phyloP scores from a whole-genome alignment of 2,113 vertebrate species.

The Helogale parvula region DNA sequence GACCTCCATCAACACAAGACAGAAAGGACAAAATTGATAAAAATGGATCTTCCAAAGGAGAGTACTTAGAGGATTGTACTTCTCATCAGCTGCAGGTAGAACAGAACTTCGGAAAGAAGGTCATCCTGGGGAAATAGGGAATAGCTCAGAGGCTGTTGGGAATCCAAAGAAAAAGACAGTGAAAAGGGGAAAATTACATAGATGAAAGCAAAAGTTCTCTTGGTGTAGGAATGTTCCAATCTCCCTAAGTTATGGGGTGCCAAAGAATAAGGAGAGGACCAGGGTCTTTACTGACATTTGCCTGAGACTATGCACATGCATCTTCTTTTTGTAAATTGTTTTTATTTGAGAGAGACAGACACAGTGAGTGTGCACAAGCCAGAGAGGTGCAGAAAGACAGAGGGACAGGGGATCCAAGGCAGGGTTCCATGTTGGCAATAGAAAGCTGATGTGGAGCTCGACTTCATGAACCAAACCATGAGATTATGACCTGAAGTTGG shows the following conservation, averaged over 20 bases:
- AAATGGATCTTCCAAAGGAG: not conserved
- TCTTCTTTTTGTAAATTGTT: not conserved
- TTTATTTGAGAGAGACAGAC: too few relatives aligned
- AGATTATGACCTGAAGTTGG: too few relatives aligned
- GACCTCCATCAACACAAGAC: not conserved
- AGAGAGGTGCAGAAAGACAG: too few relatives aligned
- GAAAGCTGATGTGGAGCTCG: too few relatives aligned
- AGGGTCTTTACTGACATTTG: not conserved
- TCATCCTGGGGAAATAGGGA: not conserved
- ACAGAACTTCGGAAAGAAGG: not conserved
- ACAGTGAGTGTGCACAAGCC: too few relatives aligned
- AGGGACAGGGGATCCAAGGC: too few relatives aligned
- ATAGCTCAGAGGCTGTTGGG: not conserved
- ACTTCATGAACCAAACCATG: too few relatives aligned
- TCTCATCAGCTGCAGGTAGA: not conserved
- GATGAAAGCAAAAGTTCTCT: not conserved
- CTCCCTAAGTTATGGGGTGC: not conserved
- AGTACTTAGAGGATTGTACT: not conserved
- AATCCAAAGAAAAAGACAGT: not conserved
- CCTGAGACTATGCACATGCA: not conserved
- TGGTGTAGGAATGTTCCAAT: not conserved
- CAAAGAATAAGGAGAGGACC: not conserved
- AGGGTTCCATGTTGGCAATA: too few relatives aligned
- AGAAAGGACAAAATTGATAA: not conserved
- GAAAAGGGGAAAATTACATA: not conserved